Evolutionary conservation across 2,113 vertebrate species (phyloP).

Genomic region (Aythya baeri): DNA sequence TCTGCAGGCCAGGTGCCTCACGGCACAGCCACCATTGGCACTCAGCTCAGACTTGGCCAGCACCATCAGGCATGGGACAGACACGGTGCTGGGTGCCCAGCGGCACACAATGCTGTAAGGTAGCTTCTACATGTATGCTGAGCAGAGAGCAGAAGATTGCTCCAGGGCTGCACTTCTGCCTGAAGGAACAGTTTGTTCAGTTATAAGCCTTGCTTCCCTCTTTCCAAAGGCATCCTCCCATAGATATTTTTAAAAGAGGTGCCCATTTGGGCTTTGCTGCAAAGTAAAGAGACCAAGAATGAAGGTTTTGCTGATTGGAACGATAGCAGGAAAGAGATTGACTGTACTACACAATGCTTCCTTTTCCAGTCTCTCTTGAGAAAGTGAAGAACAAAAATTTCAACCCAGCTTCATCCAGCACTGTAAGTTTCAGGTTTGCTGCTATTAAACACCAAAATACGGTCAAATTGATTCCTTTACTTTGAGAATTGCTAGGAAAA

Average conservation of each 20-base stretch:
- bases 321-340: accelerated
- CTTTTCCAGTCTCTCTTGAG: not conserved
- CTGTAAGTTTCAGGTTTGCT: constrained; percentile 33
- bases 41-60: accelerated
- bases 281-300: not conserved
- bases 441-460: constrained; percentile 6
- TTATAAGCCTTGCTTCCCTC: not conserved
- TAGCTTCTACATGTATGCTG: accelerated
- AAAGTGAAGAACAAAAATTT: constrained; percentile 31
- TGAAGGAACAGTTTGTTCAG: not conserved
- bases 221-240: not conserved
- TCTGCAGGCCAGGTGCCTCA: not conserved
- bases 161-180: accelerated
- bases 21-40: not conserved
- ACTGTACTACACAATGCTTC: not conserved
- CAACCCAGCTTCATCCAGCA: constrained; percentile 3
- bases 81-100: accelerated
- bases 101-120: not conserved
- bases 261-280: not conserved
- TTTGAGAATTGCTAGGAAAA: not conserved
- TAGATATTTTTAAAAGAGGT: not conserved
- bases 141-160: not conserved
- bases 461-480: not conserved
- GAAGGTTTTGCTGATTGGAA: not conserved
- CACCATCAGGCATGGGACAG: accelerated